phyloP scores from a whole-genome alignment of 2,797 vertebrate species.

The Pteronotus mesoamericanus region DNA sequence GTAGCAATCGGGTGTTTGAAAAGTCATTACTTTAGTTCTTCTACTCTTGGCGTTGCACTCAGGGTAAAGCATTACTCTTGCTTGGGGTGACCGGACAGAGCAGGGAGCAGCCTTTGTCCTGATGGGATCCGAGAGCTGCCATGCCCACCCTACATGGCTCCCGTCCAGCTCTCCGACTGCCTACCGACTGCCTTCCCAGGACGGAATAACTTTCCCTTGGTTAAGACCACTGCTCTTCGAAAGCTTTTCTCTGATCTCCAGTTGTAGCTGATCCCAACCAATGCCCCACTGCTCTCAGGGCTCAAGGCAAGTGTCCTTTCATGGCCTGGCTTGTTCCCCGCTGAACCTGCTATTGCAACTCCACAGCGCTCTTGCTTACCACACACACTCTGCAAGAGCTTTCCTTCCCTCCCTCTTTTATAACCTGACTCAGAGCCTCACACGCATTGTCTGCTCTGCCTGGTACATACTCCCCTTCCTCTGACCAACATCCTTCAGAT shows the following conservation, averaged over 20 bases:
- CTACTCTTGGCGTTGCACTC: too few species aligned
- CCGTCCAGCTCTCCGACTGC: not conserved
- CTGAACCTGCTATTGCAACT: not conserved
- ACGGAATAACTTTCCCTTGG: not conserved
- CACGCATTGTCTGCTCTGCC: not conserved
- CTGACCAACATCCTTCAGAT: not conserved
- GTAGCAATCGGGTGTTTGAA: not conserved
- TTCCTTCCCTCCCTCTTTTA: not conserved
- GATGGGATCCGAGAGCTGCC: not conserved
- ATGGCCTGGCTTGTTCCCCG: not conserved
- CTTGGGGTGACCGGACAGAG: not conserved
- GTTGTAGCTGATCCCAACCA: not conserved
- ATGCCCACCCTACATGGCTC: not conserved
- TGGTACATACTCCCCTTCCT: not conserved
- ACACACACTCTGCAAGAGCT: accelerated
- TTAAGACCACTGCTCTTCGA: not conserved
- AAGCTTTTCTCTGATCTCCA: not conserved
- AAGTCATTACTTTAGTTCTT: not conserved
- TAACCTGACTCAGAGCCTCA: not conserved
- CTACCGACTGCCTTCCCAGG: not conserved
- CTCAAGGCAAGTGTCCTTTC: not conserved
- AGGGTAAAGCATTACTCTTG: not conserved
- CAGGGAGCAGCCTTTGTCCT: not conserved
- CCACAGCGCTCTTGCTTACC: not conserved
- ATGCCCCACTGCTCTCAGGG: not conserved